Base-by-base conservation (phyloP, 2,888 invertebrate genomes). In the Scotopteryx bipunctaria region DNA sequence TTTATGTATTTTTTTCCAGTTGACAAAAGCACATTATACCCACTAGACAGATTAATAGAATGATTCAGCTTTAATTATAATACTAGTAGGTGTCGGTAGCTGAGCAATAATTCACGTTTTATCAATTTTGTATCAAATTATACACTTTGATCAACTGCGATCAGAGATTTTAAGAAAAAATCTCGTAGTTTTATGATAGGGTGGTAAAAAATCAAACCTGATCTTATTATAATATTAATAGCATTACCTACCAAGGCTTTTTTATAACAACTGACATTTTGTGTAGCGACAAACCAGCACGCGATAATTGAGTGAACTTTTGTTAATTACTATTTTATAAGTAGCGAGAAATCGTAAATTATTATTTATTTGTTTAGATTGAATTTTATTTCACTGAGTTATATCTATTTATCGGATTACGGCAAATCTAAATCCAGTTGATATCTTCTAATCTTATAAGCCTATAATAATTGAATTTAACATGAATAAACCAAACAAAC, bases 251-350 rank as follows among this genome's bases (percentile, higher is more conserved):
- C 9, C 17, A 16, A 43, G 15, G 38, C 45, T 48, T 45, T 56
- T 43, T 50, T 52, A 43, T 40, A 43, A 15, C 37, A 19, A 35
- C 49, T 63, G 62, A 57, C 57, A 58, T 60, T 62, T 56, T 37
- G 49, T 31, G 23, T 45, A 47, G 43, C 40, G 42, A 54, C 27
- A 35, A 32, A 25, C 13, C 31, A 43, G 47, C 55, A 46, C 35
- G 42, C 56, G 41, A 58, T 57, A 60, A 56, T 55, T 58, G 43
- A 48, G 53, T 53, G 55, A 57, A 51, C 51, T 58, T 60, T 59
- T 57, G 17, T 52, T 55, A 45, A 59, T 59, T 55, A 53, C 44
- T 42, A 4, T 40, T 51, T 57, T 52, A 29, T 41, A 52, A 31
- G 35, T 47, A 29, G 35, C 21, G 27, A 47, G 46, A 36, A 50